Evolutionary conservation across 2,888 invertebrate genomes (phyloP), one percentile per base, ranked within the genome.

Genomic region (Hypselothyrea guttata): DNA sequence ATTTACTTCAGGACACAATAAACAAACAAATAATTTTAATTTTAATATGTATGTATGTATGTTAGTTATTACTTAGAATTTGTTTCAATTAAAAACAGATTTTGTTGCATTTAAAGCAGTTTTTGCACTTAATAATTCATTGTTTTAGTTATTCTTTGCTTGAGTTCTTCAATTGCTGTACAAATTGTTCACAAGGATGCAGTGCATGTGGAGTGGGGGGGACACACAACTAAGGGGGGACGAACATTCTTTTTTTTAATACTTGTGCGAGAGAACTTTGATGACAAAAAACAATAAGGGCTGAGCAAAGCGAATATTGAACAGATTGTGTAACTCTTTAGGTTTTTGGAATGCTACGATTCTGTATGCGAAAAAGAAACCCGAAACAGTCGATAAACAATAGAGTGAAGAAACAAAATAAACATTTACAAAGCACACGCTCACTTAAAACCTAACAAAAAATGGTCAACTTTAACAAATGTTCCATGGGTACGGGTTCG

Each of bases 381-480:
- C 18, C 11, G 18, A 27, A 18, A 27, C 8, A 22, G n/a, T 27
- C 5, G 11, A 34, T 47, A 46, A 35, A 57, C 45, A 33, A 38
- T 53, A 16, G 34, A 62, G 52, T 44, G 61, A 75, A 76, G 59
- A 58, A 59, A 73, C 68, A 68, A 71, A 63, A 65, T 61, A 58
- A 33, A 31, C 48, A 45, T 71, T 64, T 62, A 63, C 71, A 71
- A 47, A 61, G 67, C 73, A 65, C 58, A 70, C 62, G 67, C 74
- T 70, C 68, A 75, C 81, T 84, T 82, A 84, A 83, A 76, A 82
- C 81, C 79, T 84, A 81, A 83, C 77, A 83, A 83, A 77, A n/a
- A 70, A 76, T 54, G 59, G 58, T 76, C 52, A 76, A 71, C 77
- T 79, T 83, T 81, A 81, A 81, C 81, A 81, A 83, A 75, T 48